Percentiles rank a stretch among this genome's conserved stretches.
These are phyloP conservation scores for Lichenostomus cassidix DNA, from an alignment of 2,113 vertebrate genomes.

Conservation along the genomic window DNA sequence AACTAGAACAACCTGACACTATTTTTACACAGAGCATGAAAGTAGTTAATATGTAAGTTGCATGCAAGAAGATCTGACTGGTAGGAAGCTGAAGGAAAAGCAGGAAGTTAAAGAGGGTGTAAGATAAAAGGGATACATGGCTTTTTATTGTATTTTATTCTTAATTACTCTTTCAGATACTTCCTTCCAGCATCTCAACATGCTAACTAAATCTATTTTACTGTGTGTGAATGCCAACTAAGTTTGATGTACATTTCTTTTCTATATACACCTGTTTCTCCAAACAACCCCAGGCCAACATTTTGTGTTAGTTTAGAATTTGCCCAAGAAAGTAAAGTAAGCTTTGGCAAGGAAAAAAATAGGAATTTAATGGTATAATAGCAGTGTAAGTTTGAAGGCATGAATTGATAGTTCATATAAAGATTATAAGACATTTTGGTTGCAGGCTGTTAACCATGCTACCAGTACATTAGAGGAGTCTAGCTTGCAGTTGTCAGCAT, in stretches of 20 bases:
- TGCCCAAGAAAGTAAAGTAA: slow-evolving; percentile 5
- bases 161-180: background rate
- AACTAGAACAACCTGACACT: background rate
- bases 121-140: background rate
- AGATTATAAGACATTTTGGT: slow-evolving; percentile 1
- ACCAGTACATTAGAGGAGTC: background rate
- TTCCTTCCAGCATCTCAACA: background rate
- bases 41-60: background rate
- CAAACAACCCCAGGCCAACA: background rate
- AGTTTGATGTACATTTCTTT: background rate
- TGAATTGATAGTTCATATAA: background rate
- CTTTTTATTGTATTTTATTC: background rate
- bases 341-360: background rate
- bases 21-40: background rate
- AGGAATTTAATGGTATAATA: background rate
- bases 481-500: slow-evolving; percentile 32
- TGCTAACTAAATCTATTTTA: background rate
- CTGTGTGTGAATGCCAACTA: background rate
- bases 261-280: background rate
- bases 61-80: background rate
- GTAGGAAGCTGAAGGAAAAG: background rate
- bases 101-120: background rate
- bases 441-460: slow-evolving; percentile 19
- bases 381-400: background rate
- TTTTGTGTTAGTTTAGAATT: background rate